phyloP scores from a whole-genome alignment of 2,113 vertebrate species.

The Noturus placidus region DNA sequence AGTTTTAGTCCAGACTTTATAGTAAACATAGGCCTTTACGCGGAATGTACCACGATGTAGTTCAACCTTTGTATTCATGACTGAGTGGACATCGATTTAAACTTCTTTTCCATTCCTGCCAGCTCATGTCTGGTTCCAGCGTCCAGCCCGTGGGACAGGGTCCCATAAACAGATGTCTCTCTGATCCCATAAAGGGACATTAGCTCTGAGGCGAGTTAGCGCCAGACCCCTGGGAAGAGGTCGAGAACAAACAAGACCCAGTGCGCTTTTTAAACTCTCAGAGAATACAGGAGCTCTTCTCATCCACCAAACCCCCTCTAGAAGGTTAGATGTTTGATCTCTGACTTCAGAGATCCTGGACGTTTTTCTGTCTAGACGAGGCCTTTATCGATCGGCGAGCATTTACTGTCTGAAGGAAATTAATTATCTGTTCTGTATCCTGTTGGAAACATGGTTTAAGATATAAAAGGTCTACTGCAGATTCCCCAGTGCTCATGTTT shows the following conservation, averaged over 20 bases:
- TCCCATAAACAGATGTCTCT: constrained; percentile 51
- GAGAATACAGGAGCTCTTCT: constrained; percentile 17
- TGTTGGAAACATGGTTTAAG: not conserved
- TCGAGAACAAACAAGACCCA: constrained; percentile 37
- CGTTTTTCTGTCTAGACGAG: constrained; percentile 35
- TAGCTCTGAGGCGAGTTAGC: constrained; percentile 43
- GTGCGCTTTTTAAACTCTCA: constrained; percentile 36
- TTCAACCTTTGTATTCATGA: not conserved
- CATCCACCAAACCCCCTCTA: too few relatives aligned
- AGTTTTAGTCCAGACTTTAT: not conserved
- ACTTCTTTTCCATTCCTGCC: not conserved
- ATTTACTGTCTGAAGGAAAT: constrained; percentile 20
- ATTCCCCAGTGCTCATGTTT: constrained; percentile 36
- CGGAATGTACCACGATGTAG: not conserved
- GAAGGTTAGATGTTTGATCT: constrained; percentile 14
- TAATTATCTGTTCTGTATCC: constrained; percentile 35
- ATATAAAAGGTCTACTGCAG: not conserved
- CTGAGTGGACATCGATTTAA: not conserved
- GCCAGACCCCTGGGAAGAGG: constrained; percentile 52
- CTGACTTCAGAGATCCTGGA: constrained; percentile 7
- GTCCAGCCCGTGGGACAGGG: constrained; percentile 31
- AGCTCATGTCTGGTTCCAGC: constrained; percentile 33
- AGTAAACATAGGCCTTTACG: not conserved
- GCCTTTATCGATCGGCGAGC: constrained; percentile 21
- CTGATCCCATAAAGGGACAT: constrained; percentile 45